A percentile compares a stretch with the other conserved stretches of the same genome.
Evolutionary conservation across 2,113 vertebrate genomes (phyloP).

Genomic region (Protomyctophum bolini): DNA sequence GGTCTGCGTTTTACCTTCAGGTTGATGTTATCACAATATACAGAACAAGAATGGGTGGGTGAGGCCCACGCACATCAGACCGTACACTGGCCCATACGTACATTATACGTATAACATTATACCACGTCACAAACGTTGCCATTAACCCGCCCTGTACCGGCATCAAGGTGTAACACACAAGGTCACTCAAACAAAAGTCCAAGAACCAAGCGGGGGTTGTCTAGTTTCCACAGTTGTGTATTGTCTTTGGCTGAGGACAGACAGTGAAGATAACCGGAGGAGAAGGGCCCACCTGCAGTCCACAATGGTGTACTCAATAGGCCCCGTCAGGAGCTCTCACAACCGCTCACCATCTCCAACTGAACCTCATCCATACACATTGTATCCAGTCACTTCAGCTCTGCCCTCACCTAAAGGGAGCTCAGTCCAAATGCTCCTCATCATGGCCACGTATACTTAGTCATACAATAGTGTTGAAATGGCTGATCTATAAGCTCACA

Average conservation of each 20-base stretch:
- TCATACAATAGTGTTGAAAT: no score
- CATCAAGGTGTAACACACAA: neutral
- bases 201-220: slow-evolving; percentile 8
- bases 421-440: slow-evolving; percentile 3
- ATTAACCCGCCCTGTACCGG: neutral
- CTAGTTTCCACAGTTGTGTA: slow-evolving; percentile 33
- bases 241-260: slow-evolving; percentile 41
- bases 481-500: no score
- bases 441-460: neutral
- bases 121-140: slow-evolving; percentile 25
- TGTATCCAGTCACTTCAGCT: slow-evolving; percentile 16
- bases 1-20: slow-evolving; percentile 70
- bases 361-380: neutral
- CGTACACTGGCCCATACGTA: slow-evolving; percentile 5
- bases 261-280: slow-evolving; percentile 60
- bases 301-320: neutral
- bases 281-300: slow-evolving; percentile 46
- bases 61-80: slow-evolving; percentile 16
- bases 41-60: slow-evolving; percentile 20
- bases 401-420: neutral
- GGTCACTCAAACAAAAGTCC: slow-evolving; percentile 28
- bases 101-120: neutral
- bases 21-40: slow-evolving; percentile 55
- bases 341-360: slow-evolving; percentile 29
- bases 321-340: slow-evolving; percentile 43